Percentiles rank a stretch among this genome's conserved stretches.
Conservation (phyloP, 2,888 invertebrate genomes). For the Loripinus fragilis region DNA sequence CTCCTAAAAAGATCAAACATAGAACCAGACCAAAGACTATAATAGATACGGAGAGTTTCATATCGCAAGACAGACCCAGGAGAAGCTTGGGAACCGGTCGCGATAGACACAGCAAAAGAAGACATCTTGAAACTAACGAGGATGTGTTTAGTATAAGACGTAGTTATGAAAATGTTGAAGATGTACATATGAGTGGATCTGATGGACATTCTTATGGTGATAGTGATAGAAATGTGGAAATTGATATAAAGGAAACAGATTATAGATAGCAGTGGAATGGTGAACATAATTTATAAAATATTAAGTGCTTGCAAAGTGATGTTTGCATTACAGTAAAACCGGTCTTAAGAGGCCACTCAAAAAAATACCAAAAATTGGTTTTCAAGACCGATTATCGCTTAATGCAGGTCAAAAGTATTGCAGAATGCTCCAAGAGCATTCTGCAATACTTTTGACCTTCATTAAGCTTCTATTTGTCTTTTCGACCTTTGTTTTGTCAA, state of each 20-base stretch:
- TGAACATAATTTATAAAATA: too few species aligned
- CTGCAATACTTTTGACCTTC: too few species aligned
- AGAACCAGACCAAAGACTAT: not conserved
- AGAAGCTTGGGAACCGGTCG: not conserved
- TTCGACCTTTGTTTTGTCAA: too few species aligned
- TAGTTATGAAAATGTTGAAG: not conserved
- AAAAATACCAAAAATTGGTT: too few species aligned
- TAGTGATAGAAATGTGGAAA: not conserved
- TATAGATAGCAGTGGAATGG: conserved; percentile 9
- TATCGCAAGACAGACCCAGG: not conserved
- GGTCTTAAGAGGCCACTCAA: too few species aligned
- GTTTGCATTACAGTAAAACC: too few species aligned
- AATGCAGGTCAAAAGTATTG: too few species aligned
- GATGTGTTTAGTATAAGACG: conserved; percentile 5
- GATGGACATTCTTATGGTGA: not conserved
- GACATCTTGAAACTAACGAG: conserved; percentile 7
- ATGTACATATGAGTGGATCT: not conserved
- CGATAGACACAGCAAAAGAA: not conserved
- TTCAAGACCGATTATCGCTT: too few species aligned
- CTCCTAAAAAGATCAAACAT: not conserved
- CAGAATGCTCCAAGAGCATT: too few species aligned
- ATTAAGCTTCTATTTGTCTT: too few species aligned
- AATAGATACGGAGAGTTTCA: not conserved
- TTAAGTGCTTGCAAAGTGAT: too few species aligned
- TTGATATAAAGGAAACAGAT: not conserved